phyloP scores from a whole-genome alignment of 92 coral and sea anemone genomes.

The Parazoanthus atlanticus region DNA sequence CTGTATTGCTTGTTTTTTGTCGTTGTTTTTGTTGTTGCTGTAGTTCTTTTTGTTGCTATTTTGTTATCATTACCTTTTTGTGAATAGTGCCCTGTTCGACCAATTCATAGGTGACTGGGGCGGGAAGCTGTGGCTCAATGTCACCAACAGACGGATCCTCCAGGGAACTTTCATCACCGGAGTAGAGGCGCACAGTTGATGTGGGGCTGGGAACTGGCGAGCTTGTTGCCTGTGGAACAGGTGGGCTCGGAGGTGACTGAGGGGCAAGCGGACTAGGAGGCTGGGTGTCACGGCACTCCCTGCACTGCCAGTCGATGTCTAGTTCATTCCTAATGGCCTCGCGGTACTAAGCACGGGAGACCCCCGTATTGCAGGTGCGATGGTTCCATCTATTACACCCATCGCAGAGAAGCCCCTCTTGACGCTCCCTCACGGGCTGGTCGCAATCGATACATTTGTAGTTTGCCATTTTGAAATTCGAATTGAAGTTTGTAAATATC shows the following conservation, averaged over 20 bases:
- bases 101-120: constrained; percentile 13
- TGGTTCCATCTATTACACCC: too few relatives aligned
- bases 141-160: constrained; percentile 9
- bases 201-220: constrained; percentile 2
- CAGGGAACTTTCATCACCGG: background rate
- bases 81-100: constrained; percentile 20
- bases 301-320: constrained; percentile 4
- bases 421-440: too few relatives aligned
- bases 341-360: too few relatives aligned
- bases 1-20: background rate
- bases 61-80: constrained; percentile 1
- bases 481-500: too few relatives aligned
- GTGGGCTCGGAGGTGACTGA: background rate
- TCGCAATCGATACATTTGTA: too few relatives aligned
- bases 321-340: background rate
- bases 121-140: constrained; percentile 14
- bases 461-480: too few relatives aligned
- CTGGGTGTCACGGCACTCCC: too few relatives aligned
- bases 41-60: background rate
- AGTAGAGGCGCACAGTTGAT: background rate
- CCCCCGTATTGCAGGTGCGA: too few relatives aligned
- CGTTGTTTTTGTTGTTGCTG: background rate
- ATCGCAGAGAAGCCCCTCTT: too few relatives aligned
- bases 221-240: background rate
- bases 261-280: background rate